Percentiles rank a stretch among this genome's conserved stretches.
These are phyloP conservation scores for Drosophila ezoana DNA, from an alignment of 2,888 invertebrate species.

Conservation along the genomic window DNA sequence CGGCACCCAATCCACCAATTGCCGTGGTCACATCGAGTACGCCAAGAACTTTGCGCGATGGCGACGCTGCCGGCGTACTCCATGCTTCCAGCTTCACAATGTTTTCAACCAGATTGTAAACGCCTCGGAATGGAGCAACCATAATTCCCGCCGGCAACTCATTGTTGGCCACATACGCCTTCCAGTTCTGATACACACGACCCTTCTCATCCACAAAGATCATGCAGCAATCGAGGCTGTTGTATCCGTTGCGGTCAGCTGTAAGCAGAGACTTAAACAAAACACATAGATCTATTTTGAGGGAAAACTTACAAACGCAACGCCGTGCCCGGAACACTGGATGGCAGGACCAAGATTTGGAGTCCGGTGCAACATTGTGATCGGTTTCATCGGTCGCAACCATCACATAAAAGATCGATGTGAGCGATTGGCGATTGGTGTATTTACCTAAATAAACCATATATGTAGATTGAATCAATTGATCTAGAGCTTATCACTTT, in stretches of 20 bases:
- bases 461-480: neutral
- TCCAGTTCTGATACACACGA: constrained; percentile 86
- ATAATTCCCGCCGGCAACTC: constrained; percentile 85
- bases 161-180: constrained; percentile 84
- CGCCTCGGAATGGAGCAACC: constrained; percentile 85
- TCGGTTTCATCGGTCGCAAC: constrained; percentile 63
- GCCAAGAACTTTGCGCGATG: constrained; percentile 33
- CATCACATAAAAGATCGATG: constrained; percentile 81
- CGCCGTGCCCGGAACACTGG: constrained; percentile 82
- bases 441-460: constrained; percentile 75
- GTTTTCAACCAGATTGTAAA: constrained; percentile 68
- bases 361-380: constrained; percentile 39
- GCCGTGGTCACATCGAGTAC: constrained; percentile 63
- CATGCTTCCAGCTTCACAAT: constrained; percentile 65
- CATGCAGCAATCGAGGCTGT: constrained; percentile 81
- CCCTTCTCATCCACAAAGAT: constrained; percentile 83
- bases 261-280: neutral
- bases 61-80: constrained; percentile 70
- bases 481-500: neutral
- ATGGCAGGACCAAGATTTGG: constrained; percentile 72
- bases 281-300: too few relatives aligned
- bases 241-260: constrained; percentile 35
- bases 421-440: constrained; percentile 75
- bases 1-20: constrained; percentile 66
- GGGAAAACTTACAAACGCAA: constrained; percentile 74